A percentile compares a stretch with the other conserved stretches of the same genome.
Evolutionary conservation across 2,113 vertebrate species (phyloP).

Genomic region (Onychorhynchus coronatus): DNA sequence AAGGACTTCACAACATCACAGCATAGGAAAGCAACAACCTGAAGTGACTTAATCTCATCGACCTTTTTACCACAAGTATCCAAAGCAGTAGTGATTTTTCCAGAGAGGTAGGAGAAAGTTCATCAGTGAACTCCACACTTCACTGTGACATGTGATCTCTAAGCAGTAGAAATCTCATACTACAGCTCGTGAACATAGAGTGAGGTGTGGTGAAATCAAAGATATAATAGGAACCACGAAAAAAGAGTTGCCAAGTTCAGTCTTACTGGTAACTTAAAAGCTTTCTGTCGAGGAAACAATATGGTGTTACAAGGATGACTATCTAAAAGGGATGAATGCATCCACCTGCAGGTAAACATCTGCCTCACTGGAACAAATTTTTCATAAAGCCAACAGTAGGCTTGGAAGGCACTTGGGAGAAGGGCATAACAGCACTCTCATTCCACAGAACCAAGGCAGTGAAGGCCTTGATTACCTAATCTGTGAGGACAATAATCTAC

Average conservation of each 20-base stretch:
- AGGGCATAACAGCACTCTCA: not conserved
- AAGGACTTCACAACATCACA: not conserved
- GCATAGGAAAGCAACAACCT: not conserved
- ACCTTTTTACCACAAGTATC: not conserved
- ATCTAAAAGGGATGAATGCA: not conserved
- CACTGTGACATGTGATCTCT: not conserved
- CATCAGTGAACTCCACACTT: rapidly evolving
- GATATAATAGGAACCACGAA: not conserved
- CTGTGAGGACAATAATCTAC: not conserved
- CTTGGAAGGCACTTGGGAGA: not conserved
- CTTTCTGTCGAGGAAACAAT: rapidly evolving
- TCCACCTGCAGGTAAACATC: not conserved
- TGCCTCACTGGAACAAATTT: not conserved
- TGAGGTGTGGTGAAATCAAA: not conserved
- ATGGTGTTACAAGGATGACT: not conserved
- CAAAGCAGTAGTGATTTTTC: not conserved
- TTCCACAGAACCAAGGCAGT: not conserved
- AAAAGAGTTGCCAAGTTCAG: not conserved
- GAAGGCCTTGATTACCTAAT: not conserved
- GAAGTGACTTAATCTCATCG: not conserved
- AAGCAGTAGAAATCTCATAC: not conserved
- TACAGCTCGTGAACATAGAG: not conserved
- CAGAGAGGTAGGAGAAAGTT: not conserved
- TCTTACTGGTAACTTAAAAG: not conserved
- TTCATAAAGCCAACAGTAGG: not conserved